Conservation (phyloP, 23 tunicate species). For the Oikopleura vanhoeffeni region DNA sequence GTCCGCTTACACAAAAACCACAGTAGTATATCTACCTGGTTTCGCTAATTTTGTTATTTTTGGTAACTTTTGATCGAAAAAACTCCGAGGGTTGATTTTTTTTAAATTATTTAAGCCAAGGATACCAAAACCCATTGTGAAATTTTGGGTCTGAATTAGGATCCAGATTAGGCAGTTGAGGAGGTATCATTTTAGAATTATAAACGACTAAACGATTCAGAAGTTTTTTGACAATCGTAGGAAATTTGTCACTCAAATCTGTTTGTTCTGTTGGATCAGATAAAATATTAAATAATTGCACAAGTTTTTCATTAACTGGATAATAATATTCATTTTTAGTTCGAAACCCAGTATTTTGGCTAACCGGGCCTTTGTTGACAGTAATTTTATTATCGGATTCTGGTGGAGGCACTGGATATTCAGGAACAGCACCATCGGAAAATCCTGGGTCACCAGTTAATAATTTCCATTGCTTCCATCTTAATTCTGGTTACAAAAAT, state of each 20-base stretch:
- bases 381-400: constrained; percentile 17
- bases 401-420: constrained; percentile 41
- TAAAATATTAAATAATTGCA: constrained; percentile 38
- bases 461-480: constrained; percentile 49
- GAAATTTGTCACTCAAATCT: constrained; percentile 41
- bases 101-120: constrained; percentile 22
- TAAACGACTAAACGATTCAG: constrained; percentile 29
- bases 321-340: background rate
- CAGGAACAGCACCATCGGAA: constrained; percentile 2
- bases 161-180: constrained; percentile 31
- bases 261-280: constrained; percentile 45
- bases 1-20: too few species aligned
- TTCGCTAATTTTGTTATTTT: too few species aligned
- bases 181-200: constrained; percentile 46
- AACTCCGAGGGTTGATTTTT: background rate
- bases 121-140: constrained; percentile 58
- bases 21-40: too few species aligned
- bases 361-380: background rate
- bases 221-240: constrained; percentile 28
- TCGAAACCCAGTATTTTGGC: background rate
- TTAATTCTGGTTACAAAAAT: too few species aligned
- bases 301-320: background rate
- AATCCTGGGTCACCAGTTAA: constrained; percentile 54
- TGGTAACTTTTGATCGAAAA: too few species aligned
- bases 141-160: constrained; percentile 32